Evolutionary conservation across 2,888 invertebrate species (phyloP).

Genomic region (Epinotia brunnichana): DNA sequence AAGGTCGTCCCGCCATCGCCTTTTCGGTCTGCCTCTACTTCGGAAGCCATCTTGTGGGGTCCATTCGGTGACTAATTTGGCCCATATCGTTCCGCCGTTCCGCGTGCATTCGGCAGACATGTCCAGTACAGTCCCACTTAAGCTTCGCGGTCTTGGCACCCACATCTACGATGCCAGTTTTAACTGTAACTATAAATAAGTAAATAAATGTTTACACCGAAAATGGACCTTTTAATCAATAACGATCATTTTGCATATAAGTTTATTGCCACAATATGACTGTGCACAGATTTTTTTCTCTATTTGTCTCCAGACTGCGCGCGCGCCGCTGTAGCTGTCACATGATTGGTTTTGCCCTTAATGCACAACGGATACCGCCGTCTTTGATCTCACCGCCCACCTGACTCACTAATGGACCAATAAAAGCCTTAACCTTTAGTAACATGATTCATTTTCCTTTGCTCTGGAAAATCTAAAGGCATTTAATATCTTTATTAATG

Average conservation of each 20-base stretch:
- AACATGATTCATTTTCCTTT: slow-evolving; percentile 45
- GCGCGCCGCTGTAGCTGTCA: slow-evolving; percentile 62
- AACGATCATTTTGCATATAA: slow-evolving; percentile 49
- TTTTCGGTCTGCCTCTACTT: no score
- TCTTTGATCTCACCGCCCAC: slow-evolving; percentile 72
- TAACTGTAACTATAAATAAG: background rate
- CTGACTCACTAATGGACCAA: slow-evolving; percentile 38
- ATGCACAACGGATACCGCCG: slow-evolving; percentile 67
- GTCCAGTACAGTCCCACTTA: no score
- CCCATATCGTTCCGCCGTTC: no score
- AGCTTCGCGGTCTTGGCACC: no score
- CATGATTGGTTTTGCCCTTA: slow-evolving; percentile 75
- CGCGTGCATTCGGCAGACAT: no score
- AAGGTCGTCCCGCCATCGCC: no score
- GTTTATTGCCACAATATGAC: slow-evolving; percentile 53
- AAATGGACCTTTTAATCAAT: background rate
- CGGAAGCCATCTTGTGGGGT: no score
- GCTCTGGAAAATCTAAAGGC: slow-evolving; percentile 56
- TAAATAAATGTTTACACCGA: background rate
- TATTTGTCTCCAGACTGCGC: slow-evolving; percentile 48
- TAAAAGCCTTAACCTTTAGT: slow-evolving; percentile 39
- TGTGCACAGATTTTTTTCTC: slow-evolving; percentile 65
- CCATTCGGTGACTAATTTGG: no score
- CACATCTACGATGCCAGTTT: no score
- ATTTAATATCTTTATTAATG: slow-evolving; percentile 81